Evolutionary conservation across 1,140 invertebrate species (phyloP).

Genomic region (Notospermus geniculatus): DNA sequence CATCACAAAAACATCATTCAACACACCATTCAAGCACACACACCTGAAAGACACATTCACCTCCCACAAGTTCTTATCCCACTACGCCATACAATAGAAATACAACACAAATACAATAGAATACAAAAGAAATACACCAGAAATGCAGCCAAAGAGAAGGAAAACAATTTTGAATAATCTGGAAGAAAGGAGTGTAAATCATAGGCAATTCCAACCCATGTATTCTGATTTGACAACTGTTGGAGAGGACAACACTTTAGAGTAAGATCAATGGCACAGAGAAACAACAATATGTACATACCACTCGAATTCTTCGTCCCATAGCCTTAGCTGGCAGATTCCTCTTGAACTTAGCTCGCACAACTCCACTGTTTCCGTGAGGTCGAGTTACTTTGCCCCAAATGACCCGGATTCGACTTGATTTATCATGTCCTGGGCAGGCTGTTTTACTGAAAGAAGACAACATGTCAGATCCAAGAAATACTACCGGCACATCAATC

Average conservation of each 20-base stretch:
- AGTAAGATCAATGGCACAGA: background rate
- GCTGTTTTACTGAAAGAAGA: constrained; percentile 73
- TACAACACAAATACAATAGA: no score
- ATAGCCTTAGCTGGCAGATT: constrained; percentile 97
- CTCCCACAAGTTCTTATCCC: no score
- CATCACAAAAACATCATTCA: no score
- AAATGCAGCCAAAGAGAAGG: constrained; percentile 59
- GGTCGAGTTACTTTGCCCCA: constrained; percentile 98
- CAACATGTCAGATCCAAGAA: no score
- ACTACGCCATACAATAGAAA: no score
- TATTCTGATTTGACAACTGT: background rate
- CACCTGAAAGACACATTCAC: no score
- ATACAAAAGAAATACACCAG: no score
- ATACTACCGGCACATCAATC: no score
- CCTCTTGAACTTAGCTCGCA: constrained; percentile 93
- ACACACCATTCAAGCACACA: no score
- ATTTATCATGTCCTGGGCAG: constrained; percentile 73
- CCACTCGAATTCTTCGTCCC: constrained; percentile 94
- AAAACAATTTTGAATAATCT: constrained; percentile 20
- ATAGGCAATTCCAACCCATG: background rate
- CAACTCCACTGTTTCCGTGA: constrained; percentile 91
- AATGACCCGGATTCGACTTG: constrained; percentile 80
- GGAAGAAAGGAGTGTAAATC: background rate
- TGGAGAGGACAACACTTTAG: background rate
- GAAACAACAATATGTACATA: constrained; percentile 62